These are phyloP conservation scores for Verasper variegatus DNA, from an alignment of 2,113 vertebrate species.

Conservation along the genomic window DNA sequence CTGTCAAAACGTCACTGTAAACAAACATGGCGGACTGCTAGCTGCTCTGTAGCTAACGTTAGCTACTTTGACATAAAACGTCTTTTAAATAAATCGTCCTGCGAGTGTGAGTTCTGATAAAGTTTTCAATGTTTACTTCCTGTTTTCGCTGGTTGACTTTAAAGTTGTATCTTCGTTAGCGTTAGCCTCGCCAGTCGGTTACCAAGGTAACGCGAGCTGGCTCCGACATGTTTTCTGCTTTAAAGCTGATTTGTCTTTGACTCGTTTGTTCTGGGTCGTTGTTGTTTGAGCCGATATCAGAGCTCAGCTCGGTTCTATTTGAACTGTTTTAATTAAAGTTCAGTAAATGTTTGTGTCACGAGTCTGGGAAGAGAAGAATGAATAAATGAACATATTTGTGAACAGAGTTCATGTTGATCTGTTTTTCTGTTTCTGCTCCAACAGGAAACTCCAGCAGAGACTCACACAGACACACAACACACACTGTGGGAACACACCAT, in stretches of 20 bases:
- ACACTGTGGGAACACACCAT: no score
- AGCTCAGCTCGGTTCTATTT: neutral
- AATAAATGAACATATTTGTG: neutral
- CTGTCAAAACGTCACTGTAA: slow-evolving; percentile 28
- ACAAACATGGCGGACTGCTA: slow-evolving; percentile 47
- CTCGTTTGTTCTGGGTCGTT: neutral
- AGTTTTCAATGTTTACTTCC: neutral
- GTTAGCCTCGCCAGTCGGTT: slow-evolving; percentile 15
- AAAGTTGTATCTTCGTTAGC: neutral
- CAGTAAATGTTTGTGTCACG: neutral
- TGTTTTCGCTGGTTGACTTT: neutral
- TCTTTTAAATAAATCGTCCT: neutral
- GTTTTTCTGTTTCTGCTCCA: no score
- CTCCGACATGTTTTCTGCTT: accelerated
- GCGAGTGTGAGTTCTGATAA: accelerated
- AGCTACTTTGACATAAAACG: neutral
- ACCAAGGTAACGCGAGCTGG: slow-evolving; percentile 43
- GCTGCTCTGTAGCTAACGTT: neutral
- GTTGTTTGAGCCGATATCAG: neutral
- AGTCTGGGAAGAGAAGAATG: neutral
- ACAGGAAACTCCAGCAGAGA: no score
- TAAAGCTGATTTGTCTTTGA: neutral
- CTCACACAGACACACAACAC: no score
- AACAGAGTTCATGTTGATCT: neutral
- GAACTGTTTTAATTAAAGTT: accelerated